Conservation (phyloP, 92 coral and sea anemone genomes). For the Metridium senile region DNA sequence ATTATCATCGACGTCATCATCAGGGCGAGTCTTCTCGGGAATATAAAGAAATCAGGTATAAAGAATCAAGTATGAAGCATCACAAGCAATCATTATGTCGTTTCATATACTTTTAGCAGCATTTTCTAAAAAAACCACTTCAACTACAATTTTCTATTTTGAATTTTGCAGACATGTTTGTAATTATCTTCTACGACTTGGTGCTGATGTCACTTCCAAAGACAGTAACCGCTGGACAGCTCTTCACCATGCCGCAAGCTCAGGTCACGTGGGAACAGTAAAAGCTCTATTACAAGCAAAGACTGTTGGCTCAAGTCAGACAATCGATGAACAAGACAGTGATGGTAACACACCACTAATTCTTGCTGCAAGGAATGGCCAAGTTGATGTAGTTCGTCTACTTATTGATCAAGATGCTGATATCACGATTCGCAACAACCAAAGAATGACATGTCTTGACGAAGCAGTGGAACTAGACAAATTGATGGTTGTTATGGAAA, state of each 20-base stretch:
- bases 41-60: too few species aligned
- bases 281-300: slow-evolving; percentile 38
- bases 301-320: too few species aligned
- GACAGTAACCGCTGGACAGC: slow-evolving; percentile 80
- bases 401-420: too few species aligned
- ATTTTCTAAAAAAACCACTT: background rate
- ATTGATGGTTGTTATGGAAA: too few species aligned
- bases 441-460: slow-evolving; percentile 63
- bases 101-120: too few species aligned
- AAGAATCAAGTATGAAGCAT: too few species aligned
- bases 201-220: slow-evolving; percentile 64
- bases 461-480: slow-evolving; percentile 69
- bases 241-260: slow-evolving; percentile 67
- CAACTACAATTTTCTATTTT: background rate
- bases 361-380: slow-evolving; percentile 63
- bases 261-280: slow-evolving; percentile 56
- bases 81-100: too few species aligned
- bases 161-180: slow-evolving; percentile 53
- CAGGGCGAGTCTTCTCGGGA: too few species aligned
- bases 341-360: slow-evolving; percentile 68
- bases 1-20: too few species aligned
- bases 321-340: too few species aligned
- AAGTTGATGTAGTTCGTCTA: too few species aligned
- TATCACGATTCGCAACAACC: too few species aligned
- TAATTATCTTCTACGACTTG: slow-evolving; percentile 44